These are phyloP conservation scores for Drosophila pachea DNA, from an alignment of 1,140 invertebrate species.

Conservation along the genomic window DNA sequence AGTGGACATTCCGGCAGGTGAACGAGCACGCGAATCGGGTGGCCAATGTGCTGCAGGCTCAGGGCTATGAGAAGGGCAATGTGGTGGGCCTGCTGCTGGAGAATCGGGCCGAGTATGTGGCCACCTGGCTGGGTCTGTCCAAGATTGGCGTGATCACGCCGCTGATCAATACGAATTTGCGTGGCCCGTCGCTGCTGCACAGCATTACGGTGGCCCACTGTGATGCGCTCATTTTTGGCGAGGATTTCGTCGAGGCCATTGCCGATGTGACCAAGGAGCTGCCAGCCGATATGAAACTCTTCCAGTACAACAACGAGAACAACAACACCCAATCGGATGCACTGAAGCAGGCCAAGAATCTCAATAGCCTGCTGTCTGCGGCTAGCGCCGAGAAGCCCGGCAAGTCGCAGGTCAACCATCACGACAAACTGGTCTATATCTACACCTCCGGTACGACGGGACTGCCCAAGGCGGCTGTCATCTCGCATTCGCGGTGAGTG, in stretches of 20 bases:
- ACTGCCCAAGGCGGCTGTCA: slow-evolving; percentile 92
- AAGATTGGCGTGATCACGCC: slow-evolving; percentile 94
- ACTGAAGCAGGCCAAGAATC: slow-evolving; percentile 55
- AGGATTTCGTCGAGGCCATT: slow-evolving; percentile 74
- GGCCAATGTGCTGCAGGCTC: slow-evolving; percentile 88
- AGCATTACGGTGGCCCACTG: slow-evolving; percentile 91
- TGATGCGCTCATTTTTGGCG: slow-evolving; percentile 89
- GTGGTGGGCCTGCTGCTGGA: slow-evolving; percentile 94
- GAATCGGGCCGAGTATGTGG: slow-evolving; percentile 92
- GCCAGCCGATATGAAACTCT: slow-evolving; percentile 78
- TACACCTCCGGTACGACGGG: slow-evolving; percentile 95
- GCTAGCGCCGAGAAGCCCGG: slow-evolving; percentile 56
- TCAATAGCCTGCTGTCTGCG: slow-evolving; percentile 49
- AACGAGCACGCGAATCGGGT: slow-evolving; percentile 92
- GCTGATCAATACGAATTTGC: slow-evolving; percentile 95
- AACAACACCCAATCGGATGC: slow-evolving; percentile 60
- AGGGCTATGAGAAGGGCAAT: slow-evolving; percentile 90
- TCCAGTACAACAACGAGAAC: slow-evolving; percentile 80
- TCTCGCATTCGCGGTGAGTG: slow-evolving; percentile 84
- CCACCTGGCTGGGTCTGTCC: slow-evolving; percentile 92
- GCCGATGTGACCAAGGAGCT: slow-evolving; percentile 54
- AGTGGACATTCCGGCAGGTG: slow-evolving; percentile 89
- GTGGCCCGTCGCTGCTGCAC: slow-evolving; percentile 89
- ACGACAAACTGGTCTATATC: slow-evolving; percentile 87
- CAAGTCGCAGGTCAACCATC: slow-evolving; percentile 62